Base-by-base conservation (phyloP, 1,140 invertebrate species). In the Drosophila pseudoobscura region DNA sequence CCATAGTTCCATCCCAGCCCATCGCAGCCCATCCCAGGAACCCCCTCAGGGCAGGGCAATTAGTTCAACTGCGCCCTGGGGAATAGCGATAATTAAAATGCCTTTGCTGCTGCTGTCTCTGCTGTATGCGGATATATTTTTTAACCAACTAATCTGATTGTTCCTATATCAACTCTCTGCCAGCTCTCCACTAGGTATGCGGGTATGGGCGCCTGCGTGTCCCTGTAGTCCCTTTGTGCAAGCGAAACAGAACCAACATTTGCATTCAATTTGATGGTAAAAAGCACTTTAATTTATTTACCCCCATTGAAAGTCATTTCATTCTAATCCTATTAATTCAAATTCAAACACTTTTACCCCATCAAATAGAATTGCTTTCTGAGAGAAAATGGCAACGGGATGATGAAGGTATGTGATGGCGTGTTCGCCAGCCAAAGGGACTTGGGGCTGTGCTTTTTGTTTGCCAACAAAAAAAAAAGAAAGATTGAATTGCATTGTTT, bases 1-100 rank as follows among this genome's bases (percentile, higher is more conserved):
- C 63, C 75, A 89, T 88, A 88, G 83, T 88, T 88, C 62, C 35
- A 31, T 9, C 8, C 31, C 31, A 31, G 31, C 8, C 62, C 35
- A 31, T 9, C 8, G 8, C 31, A 31, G 31, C 8, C 31, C 55
- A 15, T 11, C 15, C 8, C 55, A 50, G 51, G 47, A 59, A 35
- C 39, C 26, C 49, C 56, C 46, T 29, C 46, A 15, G 41, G 39
- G 60, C 69, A 83, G 71, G 79, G 72, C 83, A 88, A 88, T 88
- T 88, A 88, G 84, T 88, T 89, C 41, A 88, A 88, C 84, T 70
- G 58, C 73, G 71, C 83, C 79, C 79, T 73, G 64, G 79, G 84
- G 83, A 89, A 73, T 84, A 70, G 79, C 50, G 83, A 88, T 88
- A 88, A 88, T 88, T 88, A 88, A 88, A 88, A 88, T 89, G 84